Base-by-base conservation (phyloP, 2,888 invertebrate genomes). In the Calliphora vomitoria region DNA sequence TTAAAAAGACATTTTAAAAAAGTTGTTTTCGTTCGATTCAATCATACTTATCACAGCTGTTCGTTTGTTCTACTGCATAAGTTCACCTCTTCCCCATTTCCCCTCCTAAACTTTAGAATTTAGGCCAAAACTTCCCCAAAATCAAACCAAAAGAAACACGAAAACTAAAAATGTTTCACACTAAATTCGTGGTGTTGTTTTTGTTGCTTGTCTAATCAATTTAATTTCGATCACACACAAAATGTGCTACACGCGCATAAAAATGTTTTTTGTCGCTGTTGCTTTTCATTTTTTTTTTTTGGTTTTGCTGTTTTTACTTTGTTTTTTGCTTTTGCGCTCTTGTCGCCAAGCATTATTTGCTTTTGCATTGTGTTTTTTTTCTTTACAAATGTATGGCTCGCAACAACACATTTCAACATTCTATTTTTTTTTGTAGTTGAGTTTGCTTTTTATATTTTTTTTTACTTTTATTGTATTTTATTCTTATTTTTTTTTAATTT, bases 141-240 rank as follows among this genome's bases (percentile, higher is more conserved):
- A 81, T n/a, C 35, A 35, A 35, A 35, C 4, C 0, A 69, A 64
- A 41, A 41, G 38, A 41, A 18, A 20, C 66, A 44, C 66, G 11
- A 44, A 68, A 44, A 68, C 68, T 44, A 69, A 50, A 47, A 50
- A n/a, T 82, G 11, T 25, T 66, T 41, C 35, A 25, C 13, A 60
- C 82, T 38, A 6, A 13, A 41, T 5, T 41, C 15, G 18, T 50
- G 4, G 44, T 53, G 53, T 31, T 71, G 18, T 47, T 53, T 3
- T 64, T 79, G 69, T 20, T 75, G 35, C 60, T 76, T 69, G 60
- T 68, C 72, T 85, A 76, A 79, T 79, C 72, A 84, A 85, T 85
- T 80, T 80, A 35, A 74, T 69, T 80, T 55, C 20, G 55, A 79
- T 76, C 76, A 38, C 20, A 80, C 62, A 55, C 62, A 47, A 78